Base-by-base conservation (phyloP, 2,113 vertebrate species). In the Monopterus albus region DNA sequence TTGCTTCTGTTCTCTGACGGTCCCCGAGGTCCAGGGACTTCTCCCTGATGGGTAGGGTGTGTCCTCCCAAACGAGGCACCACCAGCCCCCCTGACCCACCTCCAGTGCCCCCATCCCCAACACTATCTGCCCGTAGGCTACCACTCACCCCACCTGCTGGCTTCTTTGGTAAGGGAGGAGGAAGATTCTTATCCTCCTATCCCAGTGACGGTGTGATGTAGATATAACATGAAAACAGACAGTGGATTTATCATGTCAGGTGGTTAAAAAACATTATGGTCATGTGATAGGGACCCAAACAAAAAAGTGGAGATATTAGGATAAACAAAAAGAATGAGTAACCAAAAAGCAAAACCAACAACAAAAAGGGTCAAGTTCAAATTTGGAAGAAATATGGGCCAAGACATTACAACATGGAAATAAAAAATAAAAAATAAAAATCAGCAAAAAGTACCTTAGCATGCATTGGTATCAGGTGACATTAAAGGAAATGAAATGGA, bases 1-100 rank as follows among this genome's bases (percentile, higher is more conserved):
- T 94, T 5, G 96, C 96, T 84, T 98, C 97, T 90, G 96, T 96
- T 92, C 97, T 93, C 93, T 97, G 97, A 73, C 96, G 94, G 79
- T 99, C 98, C 59, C 94, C 95, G 31, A 93, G 87, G 57, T 94
- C 93, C 73, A 93, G 75, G 17, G 93, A 94, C 78, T 93, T 93
- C 80, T 94, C 93, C 83, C 91, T 84, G 64, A 93, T 71, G 31
- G 92, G 91, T 25, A 94, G 69, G 47, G 89, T 91, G 46, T 88
- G 89, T 56, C 78, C 91, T 35, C 77, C 88, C 43, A 70, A 72
- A 2, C 89, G 91, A 14, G 93, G 88, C 65, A 92, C 85, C 84
- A 91, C 84, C 79, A 94, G 87, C 60, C 90, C 90, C 14, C 85
- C 86, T 0, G 79, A 57, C 23, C 66, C 86, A 39, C 68, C 67